A percentile compares a stretch with the other conserved stretches of the same genome.
These are phyloP conservation scores for Bombus waltoni DNA, from an alignment of 1,140 invertebrate genomes.

Conservation along the genomic window DNA sequence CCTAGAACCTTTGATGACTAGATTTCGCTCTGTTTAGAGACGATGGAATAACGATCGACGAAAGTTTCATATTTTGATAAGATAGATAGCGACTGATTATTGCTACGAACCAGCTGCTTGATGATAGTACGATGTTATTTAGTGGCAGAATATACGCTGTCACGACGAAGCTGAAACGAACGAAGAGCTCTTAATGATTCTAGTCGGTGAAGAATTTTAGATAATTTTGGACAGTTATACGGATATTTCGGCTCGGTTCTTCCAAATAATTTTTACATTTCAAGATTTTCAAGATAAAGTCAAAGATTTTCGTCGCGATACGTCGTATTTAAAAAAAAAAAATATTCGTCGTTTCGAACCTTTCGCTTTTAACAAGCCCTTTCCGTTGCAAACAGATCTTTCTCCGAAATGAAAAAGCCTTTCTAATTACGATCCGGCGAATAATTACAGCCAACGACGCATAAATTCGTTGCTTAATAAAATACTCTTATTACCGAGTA, in stretches of 20 bases:
- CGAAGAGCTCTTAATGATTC: neutral
- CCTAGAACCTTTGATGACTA: neutral
- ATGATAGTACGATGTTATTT: neutral
- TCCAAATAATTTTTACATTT: too few species aligned
- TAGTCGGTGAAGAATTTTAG: too few species aligned
- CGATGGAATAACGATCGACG: neutral
- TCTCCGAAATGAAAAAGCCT: neutral
- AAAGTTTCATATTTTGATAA: neutral
- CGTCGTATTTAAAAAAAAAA: neutral
- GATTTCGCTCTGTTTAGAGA: too few species aligned
- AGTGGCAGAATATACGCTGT: too few species aligned
- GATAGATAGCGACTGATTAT: neutral
- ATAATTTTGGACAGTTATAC: neutral
- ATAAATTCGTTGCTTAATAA: neutral
- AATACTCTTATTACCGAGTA: neutral
- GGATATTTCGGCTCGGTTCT: neutral
- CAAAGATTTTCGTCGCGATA: too few species aligned
- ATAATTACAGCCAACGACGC: neutral
- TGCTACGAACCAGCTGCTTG: neutral
- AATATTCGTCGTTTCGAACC: neutral
- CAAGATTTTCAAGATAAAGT: too few species aligned
- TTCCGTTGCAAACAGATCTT: neutral
- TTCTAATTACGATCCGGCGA: neutral
- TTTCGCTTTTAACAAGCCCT: neutral
- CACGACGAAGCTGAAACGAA: neutral